Conservation (phyloP, 2,888 invertebrate species). For the Chaitophorus viminalis region DNA sequence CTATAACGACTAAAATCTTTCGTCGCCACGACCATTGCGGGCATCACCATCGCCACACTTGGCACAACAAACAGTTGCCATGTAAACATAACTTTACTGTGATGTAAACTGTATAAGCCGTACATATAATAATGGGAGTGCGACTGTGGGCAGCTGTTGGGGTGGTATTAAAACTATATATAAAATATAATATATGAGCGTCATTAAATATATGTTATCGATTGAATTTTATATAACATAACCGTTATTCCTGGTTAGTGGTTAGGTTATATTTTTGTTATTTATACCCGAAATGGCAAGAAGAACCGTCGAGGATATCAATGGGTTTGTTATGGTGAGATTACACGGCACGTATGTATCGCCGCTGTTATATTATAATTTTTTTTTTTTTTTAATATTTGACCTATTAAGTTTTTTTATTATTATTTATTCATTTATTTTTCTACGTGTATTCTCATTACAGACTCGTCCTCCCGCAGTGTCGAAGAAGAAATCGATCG, state of each 20-base stretch:
- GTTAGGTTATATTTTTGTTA: not conserved
- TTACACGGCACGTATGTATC: too few relatives aligned
- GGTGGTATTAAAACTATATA: not conserved
- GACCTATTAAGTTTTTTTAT: too few relatives aligned
- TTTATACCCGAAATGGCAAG: conserved; percentile 36
- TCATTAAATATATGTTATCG: too few relatives aligned
- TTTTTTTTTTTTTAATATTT: too few relatives aligned
- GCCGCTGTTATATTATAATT: too few relatives aligned
- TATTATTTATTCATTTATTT: not conserved
- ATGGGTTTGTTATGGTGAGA: conserved; percentile 31
- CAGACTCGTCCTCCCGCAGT: not conserved
- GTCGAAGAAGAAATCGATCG: not conserved
- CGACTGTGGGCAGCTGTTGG: conserved; percentile 7
- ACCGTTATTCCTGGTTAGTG: too few relatives aligned
- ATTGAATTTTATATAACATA: too few relatives aligned
- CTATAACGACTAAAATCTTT: too few relatives aligned
- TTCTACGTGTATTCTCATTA: not conserved
- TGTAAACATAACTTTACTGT: not conserved
- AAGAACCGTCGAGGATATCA: conserved; percentile 52
- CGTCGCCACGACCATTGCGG: too few relatives aligned
- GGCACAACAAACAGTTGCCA: conserved; percentile 44
- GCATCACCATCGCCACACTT: conserved; percentile 12
- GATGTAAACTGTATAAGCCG: too few relatives aligned
- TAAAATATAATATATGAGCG: not conserved
- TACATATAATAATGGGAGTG: not conserved